Conservation (phyloP, 2,888 invertebrate species). For the Noctuana brunneofusca region DNA sequence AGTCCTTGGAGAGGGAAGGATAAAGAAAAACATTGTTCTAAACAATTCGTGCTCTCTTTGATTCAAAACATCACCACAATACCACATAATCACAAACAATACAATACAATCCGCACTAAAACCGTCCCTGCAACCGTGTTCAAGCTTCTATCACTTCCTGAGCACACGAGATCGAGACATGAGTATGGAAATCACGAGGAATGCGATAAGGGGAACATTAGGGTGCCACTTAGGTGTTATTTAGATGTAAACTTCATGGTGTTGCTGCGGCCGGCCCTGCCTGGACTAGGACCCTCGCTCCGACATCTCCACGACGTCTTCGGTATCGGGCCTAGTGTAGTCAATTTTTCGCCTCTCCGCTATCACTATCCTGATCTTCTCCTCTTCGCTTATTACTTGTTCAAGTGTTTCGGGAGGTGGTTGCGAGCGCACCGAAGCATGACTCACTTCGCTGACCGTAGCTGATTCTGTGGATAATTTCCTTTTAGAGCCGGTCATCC, state of each 20-base stretch:
- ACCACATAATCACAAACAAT: conserved; percentile 44
- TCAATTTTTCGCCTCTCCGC: conserved; percentile 84
- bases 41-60: conserved; percentile 36
- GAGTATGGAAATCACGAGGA: conserved; percentile 43
- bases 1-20: conserved; percentile 34
- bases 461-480: conserved; percentile 64
- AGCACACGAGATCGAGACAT: conserved; percentile 55
- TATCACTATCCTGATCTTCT: conserved; percentile 84
- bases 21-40: conserved; percentile 37
- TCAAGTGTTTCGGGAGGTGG: conserved; percentile 53
- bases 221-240: conserved; percentile 44
- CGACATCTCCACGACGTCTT: conserved; percentile 68
- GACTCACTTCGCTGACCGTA: conserved; percentile 55
- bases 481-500: conserved; percentile 55
- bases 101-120: conserved; percentile 52
- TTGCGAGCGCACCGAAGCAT: conserved; percentile 51
- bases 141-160: conserved; percentile 63
- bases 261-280: conserved; percentile 80
- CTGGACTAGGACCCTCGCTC: conserved; percentile 79
- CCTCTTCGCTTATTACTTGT: conserved; percentile 67
- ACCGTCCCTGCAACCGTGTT: conserved; percentile 69
- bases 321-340: conserved; percentile 62
- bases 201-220: conserved; percentile 40
- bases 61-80: conserved; percentile 47
- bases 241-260: conserved; percentile 80